A percentile compares a stretch with the other conserved stretches of the same genome.
phyloP scores from a whole-genome alignment of 2,113 vertebrate genomes.

The Bolborhynchus lineola region DNA sequence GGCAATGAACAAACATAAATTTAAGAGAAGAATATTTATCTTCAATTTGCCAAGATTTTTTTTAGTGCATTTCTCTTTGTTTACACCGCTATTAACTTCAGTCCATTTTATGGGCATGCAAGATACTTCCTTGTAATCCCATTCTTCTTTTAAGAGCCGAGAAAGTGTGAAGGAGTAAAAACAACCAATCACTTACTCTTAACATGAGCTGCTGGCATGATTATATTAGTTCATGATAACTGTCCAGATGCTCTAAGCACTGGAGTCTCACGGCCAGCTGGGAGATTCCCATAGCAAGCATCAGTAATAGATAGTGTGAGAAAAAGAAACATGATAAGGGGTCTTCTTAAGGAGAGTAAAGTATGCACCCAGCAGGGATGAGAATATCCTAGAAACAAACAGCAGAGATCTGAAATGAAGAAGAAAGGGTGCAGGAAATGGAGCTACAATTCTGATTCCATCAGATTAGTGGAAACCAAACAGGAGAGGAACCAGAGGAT shows the following conservation, averaged over 20 bases:
- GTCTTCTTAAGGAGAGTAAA: conserved; percentile 37
- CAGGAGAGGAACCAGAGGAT: neutral
- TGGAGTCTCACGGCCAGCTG: neutral
- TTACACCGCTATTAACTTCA: neutral
- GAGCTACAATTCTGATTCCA: conserved; percentile 43
- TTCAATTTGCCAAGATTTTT: neutral
- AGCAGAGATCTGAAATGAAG: conserved; percentile 31
- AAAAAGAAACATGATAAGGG: conserved; percentile 57
- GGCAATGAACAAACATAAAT: neutral
- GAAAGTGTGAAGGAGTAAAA: conserved; percentile 13
- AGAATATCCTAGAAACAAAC: conserved; percentile 60
- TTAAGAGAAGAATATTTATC: neutral
- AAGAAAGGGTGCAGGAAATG: conserved; percentile 46
- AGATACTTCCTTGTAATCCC: neutral
- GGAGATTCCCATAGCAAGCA: conserved; percentile 20
- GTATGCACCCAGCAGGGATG: conserved; percentile 58
- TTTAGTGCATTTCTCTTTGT: neutral
- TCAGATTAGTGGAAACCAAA: neutral
- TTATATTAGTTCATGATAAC: neutral
- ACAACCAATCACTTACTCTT: neutral
- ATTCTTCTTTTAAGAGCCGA: neutral
- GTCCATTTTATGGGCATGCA: neutral
- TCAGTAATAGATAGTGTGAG: conserved; percentile 60
- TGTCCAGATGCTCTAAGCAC: conserved; percentile 11
- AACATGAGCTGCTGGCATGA: neutral